Conservation (phyloP, 2,113 vertebrate species). For the Paratilapia polleni region DNA sequence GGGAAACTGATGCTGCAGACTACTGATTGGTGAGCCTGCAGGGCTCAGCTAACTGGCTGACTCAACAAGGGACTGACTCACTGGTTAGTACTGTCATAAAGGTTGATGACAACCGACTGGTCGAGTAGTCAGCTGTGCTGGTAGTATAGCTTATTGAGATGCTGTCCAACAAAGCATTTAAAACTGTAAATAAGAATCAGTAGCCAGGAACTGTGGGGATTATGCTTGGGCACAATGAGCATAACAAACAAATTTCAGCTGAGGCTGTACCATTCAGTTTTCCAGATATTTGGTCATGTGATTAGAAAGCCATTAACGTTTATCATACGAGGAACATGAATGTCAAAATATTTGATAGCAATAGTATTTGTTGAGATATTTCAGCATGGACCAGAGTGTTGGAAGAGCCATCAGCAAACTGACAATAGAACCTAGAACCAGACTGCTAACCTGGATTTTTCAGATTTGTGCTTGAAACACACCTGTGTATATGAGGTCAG, state of each 20-base stretch:
- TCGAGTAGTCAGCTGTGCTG: background rate
- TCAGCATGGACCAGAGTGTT: background rate
- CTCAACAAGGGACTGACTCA: background rate
- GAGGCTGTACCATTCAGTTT: background rate
- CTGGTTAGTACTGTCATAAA: background rate
- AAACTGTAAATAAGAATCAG: background rate
- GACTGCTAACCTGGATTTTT: too few species aligned
- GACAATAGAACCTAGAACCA: too few species aligned
- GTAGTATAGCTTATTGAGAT: background rate
- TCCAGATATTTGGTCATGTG: too few species aligned
- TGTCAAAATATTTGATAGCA: background rate
- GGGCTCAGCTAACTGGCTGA: too few species aligned
- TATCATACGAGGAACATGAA: background rate
- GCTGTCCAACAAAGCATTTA: background rate
- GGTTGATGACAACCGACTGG: too few species aligned
- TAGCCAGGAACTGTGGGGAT: background rate
- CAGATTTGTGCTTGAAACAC: background rate
- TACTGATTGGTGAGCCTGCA: background rate
- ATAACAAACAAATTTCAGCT: background rate
- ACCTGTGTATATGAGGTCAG: too few species aligned
- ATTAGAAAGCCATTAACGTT: background rate
- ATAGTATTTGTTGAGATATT: background rate
- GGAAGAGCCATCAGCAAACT: background rate
- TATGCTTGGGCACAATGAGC: background rate
- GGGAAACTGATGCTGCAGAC: background rate